Conservation (phyloP, 2,113 vertebrate species). For the Promerops cafer region DNA sequence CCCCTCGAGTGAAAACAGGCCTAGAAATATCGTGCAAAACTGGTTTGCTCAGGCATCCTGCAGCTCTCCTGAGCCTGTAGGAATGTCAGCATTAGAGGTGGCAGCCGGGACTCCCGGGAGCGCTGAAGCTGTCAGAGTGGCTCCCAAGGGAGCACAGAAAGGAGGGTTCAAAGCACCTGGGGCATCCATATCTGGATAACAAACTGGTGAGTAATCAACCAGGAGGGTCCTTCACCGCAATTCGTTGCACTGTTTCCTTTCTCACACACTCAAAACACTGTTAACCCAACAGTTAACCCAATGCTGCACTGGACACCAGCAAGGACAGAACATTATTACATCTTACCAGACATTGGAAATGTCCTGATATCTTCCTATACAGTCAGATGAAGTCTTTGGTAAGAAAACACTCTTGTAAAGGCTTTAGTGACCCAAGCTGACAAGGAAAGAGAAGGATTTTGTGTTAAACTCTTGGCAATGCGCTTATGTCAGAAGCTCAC, state of each 20-base stretch:
- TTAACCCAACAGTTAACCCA: too few relatives aligned
- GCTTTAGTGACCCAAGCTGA: not conserved
- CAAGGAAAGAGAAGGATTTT: not conserved
- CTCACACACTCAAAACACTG: not conserved
- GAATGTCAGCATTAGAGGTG: too few relatives aligned
- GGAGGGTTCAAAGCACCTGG: not conserved
- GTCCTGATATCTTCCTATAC: not conserved
- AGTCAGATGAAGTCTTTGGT: not conserved
- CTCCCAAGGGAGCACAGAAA: not conserved
- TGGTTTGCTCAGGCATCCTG: not conserved
- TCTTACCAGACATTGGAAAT: not conserved
- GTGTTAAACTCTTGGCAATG: not conserved
- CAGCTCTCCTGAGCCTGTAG: not conserved
- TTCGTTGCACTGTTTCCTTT: not conserved
- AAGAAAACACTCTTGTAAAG: not conserved
- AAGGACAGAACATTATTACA: not conserved
- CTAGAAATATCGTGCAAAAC: not conserved
- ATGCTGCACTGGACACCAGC: not conserved
- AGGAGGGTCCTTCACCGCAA: accelerated
- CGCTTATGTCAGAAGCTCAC: not conserved
- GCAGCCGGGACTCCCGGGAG: not conserved
- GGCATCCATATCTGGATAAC: not conserved
- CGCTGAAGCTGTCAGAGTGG: not conserved
- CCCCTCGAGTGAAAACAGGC: not conserved
- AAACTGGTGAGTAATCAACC: not conserved